phyloP scores from a whole-genome alignment of 2,888 invertebrate genomes.

The Mesorhabditis spiculigera region DNA sequence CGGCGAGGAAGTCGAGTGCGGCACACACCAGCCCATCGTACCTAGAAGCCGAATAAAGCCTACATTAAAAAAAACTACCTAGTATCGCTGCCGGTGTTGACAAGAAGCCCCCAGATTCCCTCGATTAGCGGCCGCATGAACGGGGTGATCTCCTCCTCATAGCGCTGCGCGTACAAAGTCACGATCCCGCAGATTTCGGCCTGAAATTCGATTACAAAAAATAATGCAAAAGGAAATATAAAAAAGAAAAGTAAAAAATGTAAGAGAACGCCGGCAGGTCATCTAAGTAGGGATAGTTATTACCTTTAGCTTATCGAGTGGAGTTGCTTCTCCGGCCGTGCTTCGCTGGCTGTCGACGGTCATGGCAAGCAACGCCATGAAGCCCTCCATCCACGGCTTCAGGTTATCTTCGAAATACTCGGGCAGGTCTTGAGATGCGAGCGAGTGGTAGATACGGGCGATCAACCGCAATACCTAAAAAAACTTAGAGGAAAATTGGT shows the following conservation, averaged over 20 bases:
- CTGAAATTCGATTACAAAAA: slow-evolving; percentile 14
- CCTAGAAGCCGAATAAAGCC: slow-evolving; percentile 21
- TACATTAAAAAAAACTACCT: slow-evolving; percentile 17
- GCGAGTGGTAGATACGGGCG: slow-evolving; percentile 77
- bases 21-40: slow-evolving; percentile 74
- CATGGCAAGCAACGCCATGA: slow-evolving; percentile 74
- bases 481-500: slow-evolving; percentile 6
- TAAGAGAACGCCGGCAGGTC: background rate
- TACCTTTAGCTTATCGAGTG: slow-evolving; percentile 41
- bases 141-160: slow-evolving; percentile 90
- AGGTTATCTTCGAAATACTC: slow-evolving; percentile 98
- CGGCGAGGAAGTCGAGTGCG: slow-evolving; percentile 87
- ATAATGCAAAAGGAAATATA: too few relatives aligned
- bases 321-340: slow-evolving; percentile 43
- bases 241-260: background rate
- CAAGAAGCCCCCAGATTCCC: slow-evolving; percentile 84
- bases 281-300: background rate
- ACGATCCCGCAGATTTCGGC: slow-evolving; percentile 90
- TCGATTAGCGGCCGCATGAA: slow-evolving; percentile 88
- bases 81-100: slow-evolving; percentile 59
- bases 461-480: slow-evolving; percentile 12
- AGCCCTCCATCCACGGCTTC: slow-evolving; percentile 87
- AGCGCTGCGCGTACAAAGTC: slow-evolving; percentile 87
- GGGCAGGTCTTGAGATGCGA: slow-evolving; percentile 94
- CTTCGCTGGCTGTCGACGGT: slow-evolving; percentile 28